Conservation (phyloP, 2,797 vertebrate species). For the Eidolon dupreanum region DNA sequence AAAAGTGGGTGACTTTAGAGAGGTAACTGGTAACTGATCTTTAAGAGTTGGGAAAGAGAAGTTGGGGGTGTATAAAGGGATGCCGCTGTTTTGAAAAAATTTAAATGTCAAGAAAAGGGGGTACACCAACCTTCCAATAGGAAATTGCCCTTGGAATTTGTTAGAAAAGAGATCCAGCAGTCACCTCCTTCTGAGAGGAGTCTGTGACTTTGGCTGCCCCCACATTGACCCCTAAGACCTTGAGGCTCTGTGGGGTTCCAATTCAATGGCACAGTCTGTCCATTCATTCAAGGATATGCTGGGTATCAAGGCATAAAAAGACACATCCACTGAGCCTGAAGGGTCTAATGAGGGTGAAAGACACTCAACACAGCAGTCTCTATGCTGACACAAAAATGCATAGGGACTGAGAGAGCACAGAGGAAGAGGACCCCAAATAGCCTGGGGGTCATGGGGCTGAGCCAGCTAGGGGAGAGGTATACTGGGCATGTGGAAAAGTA, state of each 20-base stretch:
- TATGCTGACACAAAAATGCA: not conserved
- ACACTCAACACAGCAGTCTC: too few relatives aligned
- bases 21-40: not conserved
- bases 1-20: not conserved
- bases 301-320: not conserved
- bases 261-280: not conserved
- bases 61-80: too few relatives aligned
- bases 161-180: not conserved
- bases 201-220: not conserved
- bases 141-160: not conserved
- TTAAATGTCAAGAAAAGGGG: not conserved
- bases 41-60: not conserved
- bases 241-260: not conserved
- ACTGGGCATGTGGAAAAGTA: not conserved
- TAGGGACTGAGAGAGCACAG: not conserved
- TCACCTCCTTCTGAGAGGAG: not conserved
- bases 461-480: not conserved
- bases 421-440: not conserved
- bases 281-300: not conserved
- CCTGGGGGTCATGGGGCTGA: not conserved
- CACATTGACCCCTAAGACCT: not conserved
- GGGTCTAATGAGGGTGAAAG: not conserved
- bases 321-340: not conserved
- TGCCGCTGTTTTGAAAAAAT: not conserved
- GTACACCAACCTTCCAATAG: not conserved